Percentiles rank a stretch among this genome's conserved stretches.
phyloP scores from a whole-genome alignment of 2,113 vertebrate species.

The Puffinus mauretanicus region DNA sequence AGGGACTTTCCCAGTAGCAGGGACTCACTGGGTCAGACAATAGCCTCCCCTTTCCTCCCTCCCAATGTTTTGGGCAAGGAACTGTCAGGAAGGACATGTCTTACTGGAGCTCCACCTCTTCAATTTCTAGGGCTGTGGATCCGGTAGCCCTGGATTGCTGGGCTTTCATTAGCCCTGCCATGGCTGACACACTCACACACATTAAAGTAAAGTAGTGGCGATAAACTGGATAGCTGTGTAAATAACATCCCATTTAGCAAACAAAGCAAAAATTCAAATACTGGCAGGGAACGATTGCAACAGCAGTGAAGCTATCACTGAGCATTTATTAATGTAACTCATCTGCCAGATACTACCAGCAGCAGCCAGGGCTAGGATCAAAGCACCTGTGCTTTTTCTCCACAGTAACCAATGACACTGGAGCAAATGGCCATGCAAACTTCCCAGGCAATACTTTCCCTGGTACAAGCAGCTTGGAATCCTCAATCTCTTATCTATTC shows the following conservation, averaged over 20 bases:
- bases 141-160: not conserved
- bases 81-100: not conserved
- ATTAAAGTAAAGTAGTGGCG: not conserved
- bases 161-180: not conserved
- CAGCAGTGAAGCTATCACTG: not conserved
- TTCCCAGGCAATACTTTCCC: not conserved
- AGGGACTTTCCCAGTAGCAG: not conserved
- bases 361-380: not conserved
- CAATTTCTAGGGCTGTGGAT: not conserved
- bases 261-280: not conserved
- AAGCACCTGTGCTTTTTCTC: not conserved
- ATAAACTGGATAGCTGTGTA: not conserved
- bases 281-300: not conserved
- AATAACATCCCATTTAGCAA: not conserved
- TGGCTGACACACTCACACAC: not conserved
- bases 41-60: not conserved
- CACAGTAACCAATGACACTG: not conserved
- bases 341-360: not conserved
- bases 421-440: not conserved
- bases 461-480: not conserved
- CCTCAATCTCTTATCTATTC: not conserved
- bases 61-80: not conserved
- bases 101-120: not conserved
- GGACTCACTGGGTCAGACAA: not conserved
- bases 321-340: not conserved